Conservation (phyloP, 2,113 vertebrate species). For the Marmota monax region DNA sequence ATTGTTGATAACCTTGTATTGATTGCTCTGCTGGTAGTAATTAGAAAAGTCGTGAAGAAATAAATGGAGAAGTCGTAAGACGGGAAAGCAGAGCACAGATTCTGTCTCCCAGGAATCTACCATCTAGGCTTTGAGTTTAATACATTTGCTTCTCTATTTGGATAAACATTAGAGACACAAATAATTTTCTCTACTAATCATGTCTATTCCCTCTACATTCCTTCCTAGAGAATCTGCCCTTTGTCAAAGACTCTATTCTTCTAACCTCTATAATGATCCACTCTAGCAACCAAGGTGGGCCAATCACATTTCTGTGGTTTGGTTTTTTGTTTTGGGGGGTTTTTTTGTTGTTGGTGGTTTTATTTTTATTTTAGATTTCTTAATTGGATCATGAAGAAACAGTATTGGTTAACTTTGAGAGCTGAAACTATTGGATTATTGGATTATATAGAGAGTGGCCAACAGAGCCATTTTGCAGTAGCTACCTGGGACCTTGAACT, state of each 20-base stretch:
- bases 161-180: background rate
- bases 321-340: background rate
- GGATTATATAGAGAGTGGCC: background rate
- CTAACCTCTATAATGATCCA: background rate
- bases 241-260: background rate
- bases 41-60: slow-evolving; percentile 65
- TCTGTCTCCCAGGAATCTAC: background rate
- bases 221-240: background rate
- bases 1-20: slow-evolving; percentile 79
- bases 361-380: background rate
- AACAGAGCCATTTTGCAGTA: background rate
- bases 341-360: too few relatives aligned
- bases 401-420: background rate
- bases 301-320: background rate
- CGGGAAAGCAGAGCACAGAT: background rate
- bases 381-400: background rate
- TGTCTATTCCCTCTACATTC: background rate
- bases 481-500: background rate
- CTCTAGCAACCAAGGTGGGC: background rate
- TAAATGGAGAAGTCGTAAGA: slow-evolving; percentile 41
- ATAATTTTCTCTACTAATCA: background rate
- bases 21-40: slow-evolving; percentile 77
- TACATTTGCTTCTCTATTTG: background rate
- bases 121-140: background rate
- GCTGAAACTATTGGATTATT: background rate